phyloP scores from a whole-genome alignment of 2,888 invertebrate species.

The Julus scanicus region DNA sequence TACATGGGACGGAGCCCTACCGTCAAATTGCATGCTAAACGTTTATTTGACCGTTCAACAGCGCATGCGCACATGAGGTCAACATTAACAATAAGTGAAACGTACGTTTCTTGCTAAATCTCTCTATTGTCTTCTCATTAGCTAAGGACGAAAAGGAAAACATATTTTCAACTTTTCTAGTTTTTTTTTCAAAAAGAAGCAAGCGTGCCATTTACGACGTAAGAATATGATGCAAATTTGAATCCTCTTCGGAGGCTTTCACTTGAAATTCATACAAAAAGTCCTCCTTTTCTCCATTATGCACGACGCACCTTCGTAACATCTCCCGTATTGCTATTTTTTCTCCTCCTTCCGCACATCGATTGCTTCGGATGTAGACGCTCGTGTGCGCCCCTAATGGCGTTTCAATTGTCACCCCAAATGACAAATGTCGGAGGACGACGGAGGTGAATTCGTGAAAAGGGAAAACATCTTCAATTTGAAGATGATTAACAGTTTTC shows the following conservation, averaged over 20 bases:
- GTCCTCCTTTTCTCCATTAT: neutral
- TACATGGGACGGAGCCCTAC: too few species aligned
- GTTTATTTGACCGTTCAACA: too few species aligned
- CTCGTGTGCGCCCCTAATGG: neutral
- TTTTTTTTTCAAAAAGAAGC: too few species aligned
- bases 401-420: slow-evolving; percentile 27
- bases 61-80: too few species aligned
- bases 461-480: slow-evolving; percentile 45
- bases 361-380: neutral
- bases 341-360: neutral
- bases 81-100: too few species aligned
- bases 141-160: too few species aligned
- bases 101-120: too few species aligned
- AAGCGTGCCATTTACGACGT: neutral
- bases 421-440: slow-evolving; percentile 40
- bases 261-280: neutral
- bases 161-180: too few species aligned
- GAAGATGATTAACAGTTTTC: slow-evolving; percentile 45
- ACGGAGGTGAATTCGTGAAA: slow-evolving; percentile 39
- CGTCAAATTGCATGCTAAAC: too few species aligned
- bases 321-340: too few species aligned
- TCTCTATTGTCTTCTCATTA: too few species aligned
- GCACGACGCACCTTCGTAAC: too few species aligned
- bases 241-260: neutral
- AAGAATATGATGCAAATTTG: neutral